These are phyloP conservation scores for Gyrodactylus salaris DNA, from an alignment of 1,140 invertebrate species.

Conservation along the genomic window DNA sequence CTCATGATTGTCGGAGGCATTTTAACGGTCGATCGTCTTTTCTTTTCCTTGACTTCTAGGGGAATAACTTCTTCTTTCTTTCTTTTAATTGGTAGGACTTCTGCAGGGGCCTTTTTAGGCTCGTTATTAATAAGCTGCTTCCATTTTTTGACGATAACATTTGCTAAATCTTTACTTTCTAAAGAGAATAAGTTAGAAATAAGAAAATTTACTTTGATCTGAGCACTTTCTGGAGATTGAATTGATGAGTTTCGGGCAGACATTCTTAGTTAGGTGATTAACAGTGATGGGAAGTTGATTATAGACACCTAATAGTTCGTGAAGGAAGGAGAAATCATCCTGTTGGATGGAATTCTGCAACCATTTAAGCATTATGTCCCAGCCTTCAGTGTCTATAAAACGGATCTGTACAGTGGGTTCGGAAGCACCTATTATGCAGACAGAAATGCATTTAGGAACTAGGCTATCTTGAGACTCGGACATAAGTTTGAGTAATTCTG, in stretches of 20 bases:
- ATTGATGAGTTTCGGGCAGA: slow-evolving; percentile 1
- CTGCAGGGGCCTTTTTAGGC: not conserved
- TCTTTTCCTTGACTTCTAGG: not conserved
- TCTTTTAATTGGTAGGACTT: not conserved
- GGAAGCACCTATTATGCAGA: not conserved
- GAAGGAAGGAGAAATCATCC: not conserved
- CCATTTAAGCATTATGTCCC: slow-evolving; percentile 2
- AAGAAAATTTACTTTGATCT: not conserved
- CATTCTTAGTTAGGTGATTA: not conserved
- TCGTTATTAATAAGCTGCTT: not conserved
- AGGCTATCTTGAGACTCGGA: not conserved
- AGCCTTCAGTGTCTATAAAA: not conserved
- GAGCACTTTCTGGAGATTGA: not conserved
- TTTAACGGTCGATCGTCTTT: slow-evolving; percentile 1
- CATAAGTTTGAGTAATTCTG: not conserved
- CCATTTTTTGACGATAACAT: slow-evolving; percentile 2
- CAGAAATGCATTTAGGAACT: not conserved
- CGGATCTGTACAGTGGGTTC: not conserved
- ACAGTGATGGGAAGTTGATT: slow-evolving; percentile 1
- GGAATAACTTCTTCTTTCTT: not conserved
- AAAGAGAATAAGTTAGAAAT: not conserved
- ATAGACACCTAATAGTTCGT: not conserved
- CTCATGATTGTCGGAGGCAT: not conserved
- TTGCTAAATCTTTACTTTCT: not conserved
- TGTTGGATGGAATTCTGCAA: not conserved